These are phyloP conservation scores for Drosophila serrata DNA, from an alignment of 1,140 invertebrate species.

Conservation along the genomic window DNA sequence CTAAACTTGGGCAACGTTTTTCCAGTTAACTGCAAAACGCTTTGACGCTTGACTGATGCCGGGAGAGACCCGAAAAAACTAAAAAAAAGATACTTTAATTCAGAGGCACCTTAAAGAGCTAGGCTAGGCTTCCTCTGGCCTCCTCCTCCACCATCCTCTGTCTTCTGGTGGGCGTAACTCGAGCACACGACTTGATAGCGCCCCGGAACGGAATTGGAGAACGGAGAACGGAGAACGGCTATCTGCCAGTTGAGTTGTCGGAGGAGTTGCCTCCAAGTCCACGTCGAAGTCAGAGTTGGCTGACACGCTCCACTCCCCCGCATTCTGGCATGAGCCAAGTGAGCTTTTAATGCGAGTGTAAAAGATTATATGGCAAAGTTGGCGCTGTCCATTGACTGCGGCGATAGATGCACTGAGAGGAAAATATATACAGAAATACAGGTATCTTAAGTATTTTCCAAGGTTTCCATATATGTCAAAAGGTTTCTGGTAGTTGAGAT, in stretches of 20 bases:
- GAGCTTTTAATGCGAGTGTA: conserved; percentile 75
- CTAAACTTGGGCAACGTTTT: conserved; percentile 71
- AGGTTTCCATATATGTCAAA: background rate
- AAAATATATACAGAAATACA: background rate
- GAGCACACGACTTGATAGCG: conserved; percentile 61
- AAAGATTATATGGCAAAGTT: conserved; percentile 80
- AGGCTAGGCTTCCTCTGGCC: background rate
- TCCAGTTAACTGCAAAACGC: conserved; percentile 68
- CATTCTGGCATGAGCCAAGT: conserved; percentile 47
- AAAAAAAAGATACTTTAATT: conserved; percentile 22
- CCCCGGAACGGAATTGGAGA: conserved; percentile 5
- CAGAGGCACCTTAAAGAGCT: conserved; percentile 40
- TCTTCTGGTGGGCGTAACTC: conserved; percentile 66
- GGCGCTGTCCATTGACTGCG: conserved; percentile 57
- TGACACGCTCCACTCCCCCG: conserved; percentile 31
- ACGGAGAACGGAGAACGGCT: conserved; percentile 18
- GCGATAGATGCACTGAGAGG: conserved; percentile 18
- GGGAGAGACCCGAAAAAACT: conserved; percentile 37
- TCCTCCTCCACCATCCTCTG: background rate
- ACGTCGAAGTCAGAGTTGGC: conserved; percentile 1
- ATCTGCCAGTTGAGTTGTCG: conserved; percentile 60
- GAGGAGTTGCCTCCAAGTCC: conserved; percentile 23
- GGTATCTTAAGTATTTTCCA: too few relatives aligned
- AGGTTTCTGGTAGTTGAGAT: too few relatives aligned
- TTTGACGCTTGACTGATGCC: conserved; percentile 79